A percentile compares a stretch with the other conserved stretches of the same genome.
phyloP scores from a whole-genome alignment of 2,888 invertebrate species.

The Torymus aiolomorphi region DNA sequence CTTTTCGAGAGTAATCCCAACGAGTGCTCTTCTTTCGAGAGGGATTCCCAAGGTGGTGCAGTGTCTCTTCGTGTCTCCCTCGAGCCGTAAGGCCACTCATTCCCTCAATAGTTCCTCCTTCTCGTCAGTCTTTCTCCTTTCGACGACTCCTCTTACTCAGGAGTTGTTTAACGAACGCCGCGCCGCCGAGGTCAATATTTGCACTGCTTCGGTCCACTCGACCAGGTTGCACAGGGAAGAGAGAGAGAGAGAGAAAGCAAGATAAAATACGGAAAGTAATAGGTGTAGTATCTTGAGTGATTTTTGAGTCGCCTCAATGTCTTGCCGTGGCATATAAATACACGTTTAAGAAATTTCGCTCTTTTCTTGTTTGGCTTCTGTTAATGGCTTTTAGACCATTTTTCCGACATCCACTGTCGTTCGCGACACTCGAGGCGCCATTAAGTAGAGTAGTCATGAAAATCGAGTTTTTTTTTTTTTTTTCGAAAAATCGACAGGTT shows the following conservation, averaged over 20 bases:
- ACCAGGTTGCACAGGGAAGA: slow-evolving; percentile 63
- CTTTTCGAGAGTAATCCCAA: slow-evolving; percentile 48
- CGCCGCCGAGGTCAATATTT: slow-evolving; percentile 71
- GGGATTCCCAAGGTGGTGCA: slow-evolving; percentile 28
- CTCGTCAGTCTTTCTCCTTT: slow-evolving; percentile 33
- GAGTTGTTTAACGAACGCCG: slow-evolving; percentile 69
- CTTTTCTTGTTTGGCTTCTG: background rate
- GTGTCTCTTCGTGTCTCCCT: slow-evolving; percentile 8
- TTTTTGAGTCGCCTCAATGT: slow-evolving; percentile 17
- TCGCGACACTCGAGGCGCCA: background rate
- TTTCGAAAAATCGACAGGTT: too few species aligned
- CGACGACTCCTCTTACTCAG: slow-evolving; percentile 58
- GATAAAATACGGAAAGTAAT: slow-evolving; percentile 44
- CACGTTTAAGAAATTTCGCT: slow-evolving; percentile 8
- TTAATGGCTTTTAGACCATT: slow-evolving; percentile 33
- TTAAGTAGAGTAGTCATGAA: slow-evolving; percentile 3
- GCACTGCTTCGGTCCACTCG: slow-evolving; percentile 67
- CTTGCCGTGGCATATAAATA: background rate
- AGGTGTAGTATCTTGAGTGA: slow-evolving; percentile 35
- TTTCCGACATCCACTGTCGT: background rate
- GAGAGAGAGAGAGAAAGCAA: background rate
- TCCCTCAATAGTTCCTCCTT: background rate
- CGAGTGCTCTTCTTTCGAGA: slow-evolving; percentile 41
- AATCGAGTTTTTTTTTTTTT: background rate
- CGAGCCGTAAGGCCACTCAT: background rate